Base-by-base conservation (phyloP, 2,113 vertebrate genomes). In the Indri indri region DNA sequence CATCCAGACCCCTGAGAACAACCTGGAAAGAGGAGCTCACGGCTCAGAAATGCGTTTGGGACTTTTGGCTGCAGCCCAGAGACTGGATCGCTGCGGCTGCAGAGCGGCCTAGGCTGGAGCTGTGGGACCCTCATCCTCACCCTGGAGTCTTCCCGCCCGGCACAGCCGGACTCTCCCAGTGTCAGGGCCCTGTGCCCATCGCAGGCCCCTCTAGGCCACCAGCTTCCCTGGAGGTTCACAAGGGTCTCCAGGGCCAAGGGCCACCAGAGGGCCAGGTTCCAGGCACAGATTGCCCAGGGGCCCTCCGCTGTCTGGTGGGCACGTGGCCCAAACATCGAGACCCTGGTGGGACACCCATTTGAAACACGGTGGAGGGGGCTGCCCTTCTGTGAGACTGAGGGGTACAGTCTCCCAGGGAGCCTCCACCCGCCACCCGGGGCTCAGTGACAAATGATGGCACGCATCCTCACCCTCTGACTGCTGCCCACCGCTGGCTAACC, bases 201-300 rank as follows among this genome's bases (percentile, higher is more conserved):
- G 0, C 42, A 13, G 34, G 50, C 42, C 77, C 88, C n/a, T 13
- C 0, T 0, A 3, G 71, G 86, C n/a, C 2, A 5, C 68, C 47
- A 1, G 70, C 34, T 0, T 2, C 4, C 65, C 34, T 18, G 3
- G 18, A 52, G 34, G 9, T 25, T 8, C 2, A 0, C 11, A 2
- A 20, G 65, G 57, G 71, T n/a, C 63, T 17, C 17, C 32, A 27
- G 4, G 45, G 68, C 12, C n/a, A 23, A 11, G 25, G 63, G 73
- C 57, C 57, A n/a, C 16, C 20, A 0, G 1, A 37, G 30, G 42
- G 5, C 65, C 14, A 8, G 23, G 34, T 9, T n/a, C 65, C 65
- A 7, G 32, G 23, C n/a, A 5, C 0, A 4, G 34, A 2, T 2
- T 16, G 9, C 18, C 57, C 9, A 0, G 8, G 25, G 30, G 42